phyloP scores from a whole-genome alignment of 2,888 invertebrate species.

The Agapostemon virescens region DNA sequence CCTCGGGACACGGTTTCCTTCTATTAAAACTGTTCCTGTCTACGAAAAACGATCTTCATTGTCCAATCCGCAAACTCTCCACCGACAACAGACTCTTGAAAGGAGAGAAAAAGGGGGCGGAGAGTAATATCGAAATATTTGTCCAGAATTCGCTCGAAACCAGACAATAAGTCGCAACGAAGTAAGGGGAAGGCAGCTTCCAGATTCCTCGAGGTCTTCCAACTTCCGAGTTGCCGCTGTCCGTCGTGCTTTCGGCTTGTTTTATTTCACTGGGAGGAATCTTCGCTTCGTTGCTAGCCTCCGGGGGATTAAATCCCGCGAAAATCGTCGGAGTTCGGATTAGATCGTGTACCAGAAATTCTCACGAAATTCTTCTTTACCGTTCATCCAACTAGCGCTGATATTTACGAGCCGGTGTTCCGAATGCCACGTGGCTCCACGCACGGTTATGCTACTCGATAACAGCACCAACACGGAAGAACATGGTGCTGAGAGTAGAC shows the following conservation, averaged over 20 bases:
- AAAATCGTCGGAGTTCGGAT: slow-evolving; percentile 39
- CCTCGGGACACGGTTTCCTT: background rate
- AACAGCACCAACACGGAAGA: background rate
- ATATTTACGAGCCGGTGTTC: background rate
- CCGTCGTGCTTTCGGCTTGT: slow-evolving; percentile 9
- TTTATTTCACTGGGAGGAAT: slow-evolving; percentile 9
- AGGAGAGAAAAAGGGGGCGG: background rate
- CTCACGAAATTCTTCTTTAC: slow-evolving; percentile 36
- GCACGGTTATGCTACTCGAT: background rate
- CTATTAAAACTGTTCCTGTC: background rate
- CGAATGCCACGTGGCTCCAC: slow-evolving; percentile 12
- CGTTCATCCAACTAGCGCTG: background rate
- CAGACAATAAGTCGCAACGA: slow-evolving; percentile 12
- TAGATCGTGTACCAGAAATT: slow-evolving; percentile 20
- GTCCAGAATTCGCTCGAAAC: slow-evolving; percentile 1
- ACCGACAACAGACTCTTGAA: background rate
- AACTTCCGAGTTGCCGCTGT: slow-evolving; percentile 13
- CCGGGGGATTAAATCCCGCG: slow-evolving; percentile 48
- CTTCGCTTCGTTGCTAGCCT: slow-evolving; percentile 5
- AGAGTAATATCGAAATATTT: slow-evolving; percentile 16
- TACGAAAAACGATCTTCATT: slow-evolving; percentile 1
- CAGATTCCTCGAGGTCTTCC: slow-evolving; percentile 8
- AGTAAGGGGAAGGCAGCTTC: slow-evolving; percentile 11
- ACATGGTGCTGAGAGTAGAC: no score
- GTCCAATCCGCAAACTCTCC: background rate